Evolutionary conservation across 2,888 invertebrate species (phyloP).

Genomic region (Lithophane socia): DNA sequence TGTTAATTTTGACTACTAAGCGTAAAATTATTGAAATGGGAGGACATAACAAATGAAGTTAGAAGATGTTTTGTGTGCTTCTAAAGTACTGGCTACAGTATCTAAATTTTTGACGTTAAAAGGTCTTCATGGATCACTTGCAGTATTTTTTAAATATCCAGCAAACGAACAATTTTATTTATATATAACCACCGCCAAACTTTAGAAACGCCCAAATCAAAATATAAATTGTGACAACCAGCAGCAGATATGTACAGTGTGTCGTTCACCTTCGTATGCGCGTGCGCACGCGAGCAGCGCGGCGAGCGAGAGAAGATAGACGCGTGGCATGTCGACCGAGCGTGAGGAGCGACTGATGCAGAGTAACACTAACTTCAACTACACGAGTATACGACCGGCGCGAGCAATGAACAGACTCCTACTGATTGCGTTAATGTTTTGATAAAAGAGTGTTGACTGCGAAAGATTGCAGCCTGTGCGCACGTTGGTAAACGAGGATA

Average conservation of each 20-base stretch:
- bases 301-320: slow-evolving; percentile 72
- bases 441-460: slow-evolving; percentile 83
- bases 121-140: not conserved
- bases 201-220: slow-evolving; percentile 72
- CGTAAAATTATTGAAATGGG: slow-evolving; percentile 70
- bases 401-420: slow-evolving; percentile 33
- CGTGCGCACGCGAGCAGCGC: slow-evolving; percentile 73
- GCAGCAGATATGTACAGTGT: slow-evolving; percentile 67
- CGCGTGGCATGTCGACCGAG: slow-evolving; percentile 68
- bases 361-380: slow-evolving; percentile 19
- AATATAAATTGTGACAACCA: slow-evolving; percentile 66
- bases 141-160: not conserved
- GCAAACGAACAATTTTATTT: not conserved
- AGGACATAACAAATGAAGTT: slow-evolving; percentile 75
- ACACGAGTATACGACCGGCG: slow-evolving; percentile 27
- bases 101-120: not conserved
- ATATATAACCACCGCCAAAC: slow-evolving; percentile 8
- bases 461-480: slow-evolving; percentile 70
- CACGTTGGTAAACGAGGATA: slow-evolving; percentile 39
- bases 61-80: slow-evolving; percentile 66
- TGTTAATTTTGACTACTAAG: slow-evolving; percentile 76
- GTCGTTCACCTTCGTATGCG: slow-evolving; percentile 78
- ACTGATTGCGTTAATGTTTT: slow-evolving; percentile 68
- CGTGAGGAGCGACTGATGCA: slow-evolving; percentile 11
- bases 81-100: slow-evolving; percentile 44